Conservation (phyloP, 30 jellyfish, hydroid and myxozoan genomes). For the Turritopsis rubra region DNA sequence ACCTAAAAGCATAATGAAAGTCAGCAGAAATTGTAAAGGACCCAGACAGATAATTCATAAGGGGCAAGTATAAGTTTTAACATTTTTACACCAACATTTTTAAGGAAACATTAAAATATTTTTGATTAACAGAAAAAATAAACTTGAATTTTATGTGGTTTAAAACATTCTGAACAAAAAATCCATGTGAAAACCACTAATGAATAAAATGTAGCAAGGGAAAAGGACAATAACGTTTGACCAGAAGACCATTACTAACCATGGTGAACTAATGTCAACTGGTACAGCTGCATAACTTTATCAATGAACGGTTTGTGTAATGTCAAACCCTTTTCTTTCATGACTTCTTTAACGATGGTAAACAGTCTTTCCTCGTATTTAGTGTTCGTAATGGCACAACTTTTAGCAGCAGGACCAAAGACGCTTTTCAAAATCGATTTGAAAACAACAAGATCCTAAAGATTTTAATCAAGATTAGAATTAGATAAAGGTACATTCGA, state of each 20-base stretch:
- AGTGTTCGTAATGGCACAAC: constrained; percentile 15
- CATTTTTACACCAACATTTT: too few relatives aligned
- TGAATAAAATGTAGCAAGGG: background rate
- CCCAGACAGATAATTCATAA: too few relatives aligned
- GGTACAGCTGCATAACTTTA: constrained; percentile 54
- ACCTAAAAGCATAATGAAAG: constrained; percentile 38
- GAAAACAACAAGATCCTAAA: constrained; percentile 59
- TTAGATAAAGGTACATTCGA: background rate
- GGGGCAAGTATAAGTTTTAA: too few relatives aligned
- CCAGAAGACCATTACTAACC: constrained; percentile 30
- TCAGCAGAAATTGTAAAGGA: background rate
- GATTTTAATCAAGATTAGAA: background rate
- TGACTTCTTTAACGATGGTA: constrained; percentile 21
- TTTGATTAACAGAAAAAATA: too few relatives aligned
- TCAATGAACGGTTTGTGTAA: constrained; percentile 54
- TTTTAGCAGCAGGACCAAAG: constrained; percentile 48
- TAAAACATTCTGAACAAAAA: too few relatives aligned
- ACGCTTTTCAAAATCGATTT: constrained; percentile 42
- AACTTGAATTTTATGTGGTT: too few relatives aligned
- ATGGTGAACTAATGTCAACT: constrained; percentile 57
- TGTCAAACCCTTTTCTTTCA: constrained; percentile 49
- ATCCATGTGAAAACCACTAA: background rate
- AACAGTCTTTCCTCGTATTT: constrained; percentile 51
- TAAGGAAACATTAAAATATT: too few relatives aligned
- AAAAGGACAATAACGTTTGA: background rate